Conservation (phyloP, 1,140 invertebrate species). For the Atta colombica region DNA sequence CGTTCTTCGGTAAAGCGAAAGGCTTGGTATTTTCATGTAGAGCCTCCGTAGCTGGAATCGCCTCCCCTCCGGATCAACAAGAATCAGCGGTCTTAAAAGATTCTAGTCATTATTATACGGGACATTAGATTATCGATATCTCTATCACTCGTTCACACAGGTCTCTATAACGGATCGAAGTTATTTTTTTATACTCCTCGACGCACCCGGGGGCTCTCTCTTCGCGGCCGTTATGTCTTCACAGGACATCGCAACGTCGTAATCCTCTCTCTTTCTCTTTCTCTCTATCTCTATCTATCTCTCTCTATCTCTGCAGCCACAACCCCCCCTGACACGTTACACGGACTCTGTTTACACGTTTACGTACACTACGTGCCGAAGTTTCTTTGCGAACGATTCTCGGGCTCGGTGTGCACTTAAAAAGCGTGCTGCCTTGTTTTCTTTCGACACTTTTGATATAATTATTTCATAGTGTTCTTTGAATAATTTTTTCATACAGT, state of each 20-base stretch:
- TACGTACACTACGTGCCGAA: slow-evolving; percentile 51
- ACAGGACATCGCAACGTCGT: slow-evolving; percentile 16
- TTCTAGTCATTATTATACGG: slow-evolving; percentile 72
- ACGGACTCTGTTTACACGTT: slow-evolving; percentile 74
- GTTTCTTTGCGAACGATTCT: slow-evolving; percentile 68
- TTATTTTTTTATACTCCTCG: slow-evolving; percentile 62
- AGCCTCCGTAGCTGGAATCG: slow-evolving; percentile 17
- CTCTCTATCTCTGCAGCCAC: slow-evolving; percentile 20
- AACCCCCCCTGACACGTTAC: slow-evolving; percentile 37
- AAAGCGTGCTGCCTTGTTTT: not conserved
- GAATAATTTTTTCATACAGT: not conserved
- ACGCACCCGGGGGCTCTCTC: slow-evolving; percentile 6
- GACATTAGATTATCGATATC: slow-evolving; percentile 52
- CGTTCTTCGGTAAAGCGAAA: not conserved
- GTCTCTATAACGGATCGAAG: slow-evolving; percentile 43
- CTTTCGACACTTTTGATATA: not conserved
- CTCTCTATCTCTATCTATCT: slow-evolving; percentile 16
- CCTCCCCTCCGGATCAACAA: slow-evolving; percentile 17
- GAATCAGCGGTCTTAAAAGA: slow-evolving; percentile 56
- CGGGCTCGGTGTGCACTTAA: slow-evolving; percentile 25
- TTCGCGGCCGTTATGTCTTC: slow-evolving; percentile 31
- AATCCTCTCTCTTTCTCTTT: slow-evolving; percentile 10
- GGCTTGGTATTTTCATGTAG: slow-evolving; percentile 7
- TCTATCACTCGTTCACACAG: slow-evolving; percentile 49
- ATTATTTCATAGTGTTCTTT: not conserved